phyloP scores from a whole-genome alignment of 2,888 invertebrate genomes.

The Leptinotarsa juncta region DNA sequence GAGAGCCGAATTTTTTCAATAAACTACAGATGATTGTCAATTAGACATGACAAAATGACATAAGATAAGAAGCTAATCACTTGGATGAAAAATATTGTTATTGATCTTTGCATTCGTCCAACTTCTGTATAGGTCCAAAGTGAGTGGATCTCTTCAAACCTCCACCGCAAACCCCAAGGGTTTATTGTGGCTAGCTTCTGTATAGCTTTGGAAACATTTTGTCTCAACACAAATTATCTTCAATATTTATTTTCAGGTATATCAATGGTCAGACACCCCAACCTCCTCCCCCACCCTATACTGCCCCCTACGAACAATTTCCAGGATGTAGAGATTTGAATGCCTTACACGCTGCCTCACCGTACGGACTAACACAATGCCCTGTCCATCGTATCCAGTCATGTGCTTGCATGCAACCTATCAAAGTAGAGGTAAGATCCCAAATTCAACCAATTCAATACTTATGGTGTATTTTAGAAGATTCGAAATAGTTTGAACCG shows the following conservation, averaged over 20 bases:
- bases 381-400: conserved; percentile 81
- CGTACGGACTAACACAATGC: conserved; percentile 74
- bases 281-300: conserved; percentile 70
- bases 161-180: too few relatives aligned
- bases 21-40: too few relatives aligned
- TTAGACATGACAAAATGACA: too few relatives aligned
- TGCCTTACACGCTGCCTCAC: conserved; percentile 61
- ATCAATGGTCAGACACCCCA: conserved; percentile 66
- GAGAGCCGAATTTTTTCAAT: too few relatives aligned
- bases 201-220: too few relatives aligned
- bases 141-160: too few relatives aligned
- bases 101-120: too few relatives aligned
- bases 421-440: conserved; percentile 63
- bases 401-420: conserved; percentile 74
- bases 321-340: conserved; percentile 59
- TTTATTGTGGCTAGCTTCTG: too few relatives aligned
- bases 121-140: too few relatives aligned
- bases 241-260: conserved; percentile 67
- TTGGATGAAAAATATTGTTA: too few relatives aligned
- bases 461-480: neutral
- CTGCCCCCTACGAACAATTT: conserved; percentile 67
- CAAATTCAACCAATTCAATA: neutral
- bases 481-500: neutral
- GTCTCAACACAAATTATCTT: neutral
- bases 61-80: too few relatives aligned